These are phyloP conservation scores for Bos taurus DNA, from an alignment of 2,113 vertebrate genomes.

Conservation along the genomic window ARS-UCD2.0 NC_037340.1:38101501-38102000, in stretches of 20 bases:
- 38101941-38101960: background rate
- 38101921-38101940: background rate
- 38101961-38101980: background rate
- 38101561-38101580: background rate
- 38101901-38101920: background rate
- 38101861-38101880: background rate
- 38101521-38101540: background rate
- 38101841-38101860: background rate
- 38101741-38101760: background rate
- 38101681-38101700: background rate
- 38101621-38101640: background rate
- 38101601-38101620: background rate
- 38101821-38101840: rapidly evolving
- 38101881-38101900: background rate
- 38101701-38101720: background rate
- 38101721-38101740: background rate
- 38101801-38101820: background rate
- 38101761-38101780: background rate
- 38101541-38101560: background rate
- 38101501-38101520: background rate
- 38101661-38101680: background rate
- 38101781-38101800: background rate
- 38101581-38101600: background rate
- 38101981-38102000: background rate
- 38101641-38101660: background rate